These are phyloP conservation scores for Pseudomyrmex concolor DNA, from an alignment of 1,140 invertebrate genomes.

Conservation along the genomic window DNA sequence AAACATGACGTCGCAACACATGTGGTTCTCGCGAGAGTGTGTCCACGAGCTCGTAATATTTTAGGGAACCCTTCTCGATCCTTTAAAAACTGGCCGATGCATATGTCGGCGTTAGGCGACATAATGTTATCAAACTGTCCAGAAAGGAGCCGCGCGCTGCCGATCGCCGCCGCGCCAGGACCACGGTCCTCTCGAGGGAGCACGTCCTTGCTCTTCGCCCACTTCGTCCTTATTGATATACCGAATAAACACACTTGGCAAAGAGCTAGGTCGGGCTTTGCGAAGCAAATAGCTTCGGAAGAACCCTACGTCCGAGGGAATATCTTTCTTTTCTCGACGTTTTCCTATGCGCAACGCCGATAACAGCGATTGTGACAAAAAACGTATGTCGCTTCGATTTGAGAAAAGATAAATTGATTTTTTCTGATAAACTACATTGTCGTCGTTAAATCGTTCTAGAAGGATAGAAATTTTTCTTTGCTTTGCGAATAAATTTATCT, in stretches of 20 bases:
- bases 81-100: conserved; percentile 71
- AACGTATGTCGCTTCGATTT: background rate
- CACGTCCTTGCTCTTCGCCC: conserved; percentile 52
- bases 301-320: conserved; percentile 13
- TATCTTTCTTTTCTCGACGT: conserved; percentile 53
- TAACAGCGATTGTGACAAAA: conserved; percentile 10
- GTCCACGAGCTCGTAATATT: conserved; percentile 55
- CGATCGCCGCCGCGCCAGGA: conserved; percentile 46
- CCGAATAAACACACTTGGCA: conserved; percentile 78
- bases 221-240: conserved; percentile 78
- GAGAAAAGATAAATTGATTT: background rate
- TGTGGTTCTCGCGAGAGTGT: conserved; percentile 50
- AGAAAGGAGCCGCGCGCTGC: conserved; percentile 36
- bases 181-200: conserved; percentile 64
- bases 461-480: too few relatives aligned
- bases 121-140: conserved; percentile 74
- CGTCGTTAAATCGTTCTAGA: too few relatives aligned
- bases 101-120: conserved; percentile 72
- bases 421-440: background rate
- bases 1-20: conserved; percentile 64
- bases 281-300: conserved; percentile 69
- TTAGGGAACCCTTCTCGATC: conserved; percentile 60
- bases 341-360: conserved; percentile 14
- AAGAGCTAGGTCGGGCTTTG: conserved; percentile 66
- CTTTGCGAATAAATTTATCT: too few relatives aligned